A percentile compares a stretch with the other conserved stretches of the same genome.
These are phyloP conservation scores for Achroia grisella DNA, from an alignment of 1,140 invertebrate genomes.

Conservation along the genomic window DNA sequence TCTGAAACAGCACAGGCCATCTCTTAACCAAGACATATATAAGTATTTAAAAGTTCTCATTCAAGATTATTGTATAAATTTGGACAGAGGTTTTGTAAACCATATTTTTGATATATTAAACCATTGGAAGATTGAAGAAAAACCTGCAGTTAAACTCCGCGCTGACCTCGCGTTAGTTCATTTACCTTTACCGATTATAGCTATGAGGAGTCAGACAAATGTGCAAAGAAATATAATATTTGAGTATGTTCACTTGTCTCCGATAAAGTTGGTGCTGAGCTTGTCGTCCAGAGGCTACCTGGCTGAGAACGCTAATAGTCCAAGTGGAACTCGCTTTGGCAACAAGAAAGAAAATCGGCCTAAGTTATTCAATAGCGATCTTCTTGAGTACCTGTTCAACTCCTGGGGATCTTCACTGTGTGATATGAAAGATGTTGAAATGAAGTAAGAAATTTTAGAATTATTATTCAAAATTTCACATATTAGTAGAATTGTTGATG, in stretches of 20 bases:
- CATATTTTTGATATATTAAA: constrained; percentile 77
- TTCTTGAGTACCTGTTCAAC: constrained; percentile 76
- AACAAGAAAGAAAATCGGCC: constrained; percentile 70
- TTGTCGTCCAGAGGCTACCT: constrained; percentile 78
- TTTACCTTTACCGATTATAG: constrained; percentile 71
- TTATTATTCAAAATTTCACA: too few species aligned
- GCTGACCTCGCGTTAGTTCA: constrained; percentile 76
- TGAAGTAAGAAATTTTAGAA: constrained; percentile 68
- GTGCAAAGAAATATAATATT: constrained; percentile 68
- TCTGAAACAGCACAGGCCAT: constrained; percentile 75
- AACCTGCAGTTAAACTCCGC: constrained; percentile 70
- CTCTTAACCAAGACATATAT: constrained; percentile 76
- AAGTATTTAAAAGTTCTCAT: constrained; percentile 82
- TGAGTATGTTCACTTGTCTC: constrained; percentile 82
- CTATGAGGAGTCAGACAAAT: constrained; percentile 50
- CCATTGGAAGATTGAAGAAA: constrained; percentile 72
- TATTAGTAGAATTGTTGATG: too few species aligned
- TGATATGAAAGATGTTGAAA: constrained; percentile 78
- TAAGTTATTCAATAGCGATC: constrained; percentile 68
- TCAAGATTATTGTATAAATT: constrained; percentile 82
- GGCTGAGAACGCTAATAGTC: constrained; percentile 53
- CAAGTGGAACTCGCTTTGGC: constrained; percentile 51
- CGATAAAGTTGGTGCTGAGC: constrained; percentile 80
- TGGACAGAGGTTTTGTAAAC: constrained; percentile 83
- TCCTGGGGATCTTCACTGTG: constrained; percentile 76